These are phyloP conservation scores for Drosophila lutescens DNA, from an alignment of 2,888 invertebrate species.

Conservation along the genomic window DNA sequence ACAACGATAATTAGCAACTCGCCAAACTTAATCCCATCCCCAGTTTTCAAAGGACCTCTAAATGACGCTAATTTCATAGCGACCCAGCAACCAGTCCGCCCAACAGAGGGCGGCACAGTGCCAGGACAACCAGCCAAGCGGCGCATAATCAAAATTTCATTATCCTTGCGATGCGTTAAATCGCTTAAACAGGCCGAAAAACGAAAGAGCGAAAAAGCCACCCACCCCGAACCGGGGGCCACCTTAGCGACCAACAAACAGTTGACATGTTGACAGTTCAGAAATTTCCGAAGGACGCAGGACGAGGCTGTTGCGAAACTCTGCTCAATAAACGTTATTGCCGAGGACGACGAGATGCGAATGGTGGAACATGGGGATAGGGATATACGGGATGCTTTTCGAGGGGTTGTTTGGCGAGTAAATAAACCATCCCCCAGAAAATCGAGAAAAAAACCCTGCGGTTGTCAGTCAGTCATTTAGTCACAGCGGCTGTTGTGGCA, in stretches of 20 bases:
- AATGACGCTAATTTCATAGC: slow-evolving; percentile 34
- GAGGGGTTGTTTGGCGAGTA: slow-evolving; percentile 68
- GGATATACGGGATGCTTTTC: slow-evolving; percentile 25
- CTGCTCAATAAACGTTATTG: slow-evolving; percentile 77
- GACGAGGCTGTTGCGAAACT: slow-evolving; percentile 77
- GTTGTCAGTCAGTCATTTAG: slow-evolving; percentile 79
- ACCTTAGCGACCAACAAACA: slow-evolving; percentile 40
- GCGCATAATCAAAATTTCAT: slow-evolving; percentile 79
- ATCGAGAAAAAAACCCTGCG: slow-evolving; percentile 50
- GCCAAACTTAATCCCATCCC: slow-evolving; percentile 18
- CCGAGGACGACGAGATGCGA: slow-evolving; percentile 20
- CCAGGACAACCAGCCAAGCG: slow-evolving; percentile 64
- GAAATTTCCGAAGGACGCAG: slow-evolving; percentile 50
- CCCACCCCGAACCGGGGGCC: slow-evolving; percentile 22
- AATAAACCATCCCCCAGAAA: slow-evolving; percentile 76
- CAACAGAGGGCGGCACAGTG: slow-evolving; percentile 1
- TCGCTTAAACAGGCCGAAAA: slow-evolving; percentile 79
- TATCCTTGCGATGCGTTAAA: slow-evolving; percentile 82
- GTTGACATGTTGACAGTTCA: slow-evolving; percentile 80
- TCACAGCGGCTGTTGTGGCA: slow-evolving; percentile 75
- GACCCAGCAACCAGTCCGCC: slow-evolving; percentile 24
- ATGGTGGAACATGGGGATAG: slow-evolving; percentile 3
- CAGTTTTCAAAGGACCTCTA: slow-evolving; percentile 12
- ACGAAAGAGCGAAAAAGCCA: slow-evolving; percentile 13
- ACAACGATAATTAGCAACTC: slow-evolving; percentile 26